Conservation (phyloP, 2,113 vertebrate species). For the Microtus oregoni region DNA sequence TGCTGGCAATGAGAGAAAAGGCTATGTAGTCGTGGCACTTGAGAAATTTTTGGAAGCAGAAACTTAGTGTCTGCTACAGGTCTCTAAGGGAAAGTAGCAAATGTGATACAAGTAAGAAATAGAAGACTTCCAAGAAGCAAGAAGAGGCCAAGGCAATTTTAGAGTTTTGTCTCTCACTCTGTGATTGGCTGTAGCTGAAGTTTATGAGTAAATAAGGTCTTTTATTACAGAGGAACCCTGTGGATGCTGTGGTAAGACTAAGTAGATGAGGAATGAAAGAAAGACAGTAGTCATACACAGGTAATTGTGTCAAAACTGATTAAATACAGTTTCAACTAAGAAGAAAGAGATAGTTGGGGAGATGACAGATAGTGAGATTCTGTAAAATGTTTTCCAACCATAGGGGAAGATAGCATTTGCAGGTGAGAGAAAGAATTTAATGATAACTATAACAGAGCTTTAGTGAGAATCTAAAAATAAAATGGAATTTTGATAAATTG, state of each 20-base stretch:
- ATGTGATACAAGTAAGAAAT: neutral
- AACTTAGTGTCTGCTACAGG: neutral
- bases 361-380: neutral
- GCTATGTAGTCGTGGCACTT: neutral
- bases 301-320: rapidly evolving
- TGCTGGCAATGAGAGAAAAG: neutral
- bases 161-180: neutral
- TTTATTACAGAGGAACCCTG: neutral
- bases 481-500: neutral
- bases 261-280: neutral
- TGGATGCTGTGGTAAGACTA: neutral
- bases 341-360: neutral
- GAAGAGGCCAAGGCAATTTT: neutral
- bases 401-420: neutral
- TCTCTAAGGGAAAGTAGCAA: neutral
- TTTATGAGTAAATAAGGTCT: neutral
- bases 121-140: neutral
- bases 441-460: neutral
- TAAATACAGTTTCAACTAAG: neutral
- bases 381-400: neutral
- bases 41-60: neutral
- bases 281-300: neutral
- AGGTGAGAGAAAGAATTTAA: neutral
- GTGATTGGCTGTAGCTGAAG: neutral
- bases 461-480: neutral